Conservation (phyloP, 2,888 invertebrate species). For the Pyralis farinalis region DNA sequence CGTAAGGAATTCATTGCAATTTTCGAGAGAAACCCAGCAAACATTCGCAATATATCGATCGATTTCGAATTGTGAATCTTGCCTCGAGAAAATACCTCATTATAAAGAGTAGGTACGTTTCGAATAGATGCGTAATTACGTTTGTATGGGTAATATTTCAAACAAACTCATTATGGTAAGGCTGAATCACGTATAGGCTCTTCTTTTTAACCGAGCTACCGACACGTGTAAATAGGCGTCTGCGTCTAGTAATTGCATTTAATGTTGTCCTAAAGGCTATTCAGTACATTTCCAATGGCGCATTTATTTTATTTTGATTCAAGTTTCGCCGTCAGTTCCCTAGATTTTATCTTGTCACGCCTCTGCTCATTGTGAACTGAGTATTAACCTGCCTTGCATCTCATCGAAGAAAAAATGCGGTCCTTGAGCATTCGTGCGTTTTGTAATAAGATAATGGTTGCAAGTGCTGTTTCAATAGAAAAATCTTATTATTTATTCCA, state of each 20-base stretch:
- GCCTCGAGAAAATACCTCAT: conserved; percentile 56
- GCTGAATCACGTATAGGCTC: conserved; percentile 34
- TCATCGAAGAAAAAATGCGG: conserved; percentile 46
- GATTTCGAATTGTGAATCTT: conserved; percentile 44
- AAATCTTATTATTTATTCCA: conserved; percentile 24
- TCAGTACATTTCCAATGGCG: conserved; percentile 65
- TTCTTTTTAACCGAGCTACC: conserved; percentile 41
- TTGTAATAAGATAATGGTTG: conserved; percentile 52
- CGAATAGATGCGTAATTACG: conserved; percentile 63
- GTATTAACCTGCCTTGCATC: conserved; percentile 48
- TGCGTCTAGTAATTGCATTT: conserved; percentile 63
- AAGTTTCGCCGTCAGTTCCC: conserved; percentile 54
- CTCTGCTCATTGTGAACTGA: conserved; percentile 59
- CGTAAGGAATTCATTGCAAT: conserved; percentile 41
- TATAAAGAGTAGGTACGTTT: conserved; percentile 42
- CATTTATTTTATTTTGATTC: conserved; percentile 71
- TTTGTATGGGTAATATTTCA: conserved; percentile 49
- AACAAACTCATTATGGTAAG: conserved; percentile 47
- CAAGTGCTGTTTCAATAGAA: conserved; percentile 24
- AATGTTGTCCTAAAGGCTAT: conserved; percentile 69
- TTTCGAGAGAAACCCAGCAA: conserved; percentile 41
- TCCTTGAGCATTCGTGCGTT: conserved; percentile 48
- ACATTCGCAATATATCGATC: conserved; percentile 40
- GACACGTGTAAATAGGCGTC: conserved; percentile 51
- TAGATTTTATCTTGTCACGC: conserved; percentile 76